Base-by-base conservation (phyloP, 2,888 invertebrate species). In the Torymus texanus region DNA sequence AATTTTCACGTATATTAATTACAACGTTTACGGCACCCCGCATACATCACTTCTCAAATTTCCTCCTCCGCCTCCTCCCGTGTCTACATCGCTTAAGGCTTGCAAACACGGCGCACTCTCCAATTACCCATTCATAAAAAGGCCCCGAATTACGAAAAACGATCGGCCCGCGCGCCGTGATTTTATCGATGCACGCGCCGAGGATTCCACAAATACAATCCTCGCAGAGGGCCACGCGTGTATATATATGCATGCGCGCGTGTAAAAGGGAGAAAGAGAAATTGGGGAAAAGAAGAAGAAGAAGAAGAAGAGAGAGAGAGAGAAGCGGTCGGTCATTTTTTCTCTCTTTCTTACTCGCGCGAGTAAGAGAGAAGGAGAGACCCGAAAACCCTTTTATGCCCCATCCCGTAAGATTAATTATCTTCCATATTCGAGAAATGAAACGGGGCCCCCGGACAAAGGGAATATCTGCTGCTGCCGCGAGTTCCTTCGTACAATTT, bases 311-410 rank as follows among this genome's bases (percentile, higher is more conserved):
- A n/a, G n/a, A n/a, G 77, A 55, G 51, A 50, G 58, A 63, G 68
- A 75, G 50, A 29, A 53, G 66, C 66, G 62, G 51, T 72, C 68
- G 87, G 88, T 88, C 88, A 88, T 89, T 89, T 89, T 89, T 90
- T 89, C 88, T 88, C 87, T 85, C 86, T 89, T 89, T 89, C 89
- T 89, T 87, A 88, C 87, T 85, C 86, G 85, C 85, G 86, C 88
- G 86, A 88, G 61, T 58, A 89, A 21, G 29, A 29, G 41, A 4
- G 41, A 41, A 8, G 10, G 41, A 41, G 41, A 8, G 41, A 41
- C 88, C 88, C 88, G 86, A 88, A 89, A 89, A 89, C 88, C 89
- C 89, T 89, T 89, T 89, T 88, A 89, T 87, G 85, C 86, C 85
- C 85, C 85, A 85, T 83, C 81, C 83, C 78, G 86, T 85, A 89